A percentile compares a stretch with the other conserved stretches of the same genome.
phyloP scores from a whole-genome alignment of 92 coral and sea anemone species.

The Chrysogorgia sp. region DNA sequence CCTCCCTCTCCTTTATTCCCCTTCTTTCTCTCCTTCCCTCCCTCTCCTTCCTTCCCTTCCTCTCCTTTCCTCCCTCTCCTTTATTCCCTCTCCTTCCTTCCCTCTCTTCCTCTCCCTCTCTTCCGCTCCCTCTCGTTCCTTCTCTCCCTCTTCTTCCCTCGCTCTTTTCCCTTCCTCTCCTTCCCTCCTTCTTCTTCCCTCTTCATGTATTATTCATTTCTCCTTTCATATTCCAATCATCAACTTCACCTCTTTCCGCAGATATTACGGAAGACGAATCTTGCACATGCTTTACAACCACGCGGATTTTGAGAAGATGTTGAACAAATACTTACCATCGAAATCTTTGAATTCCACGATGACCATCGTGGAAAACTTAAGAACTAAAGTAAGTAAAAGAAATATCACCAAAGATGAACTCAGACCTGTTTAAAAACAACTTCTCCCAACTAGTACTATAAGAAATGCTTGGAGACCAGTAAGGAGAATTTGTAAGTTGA shows the following conservation, averaged over 20 bases:
- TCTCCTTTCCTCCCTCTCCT: neutral
- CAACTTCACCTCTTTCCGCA: conserved; percentile 14
- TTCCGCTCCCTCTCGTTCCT: neutral
- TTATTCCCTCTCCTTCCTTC: neutral
- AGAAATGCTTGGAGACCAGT: no score
- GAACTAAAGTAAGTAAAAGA: conserved; percentile 71
- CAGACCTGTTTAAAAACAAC: no score
- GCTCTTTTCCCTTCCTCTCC: neutral
- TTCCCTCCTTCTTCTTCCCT: neutral
- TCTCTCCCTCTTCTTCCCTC: neutral
- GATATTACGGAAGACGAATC: conserved; percentile 93
- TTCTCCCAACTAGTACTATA: no score
- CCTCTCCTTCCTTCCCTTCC: neutral
- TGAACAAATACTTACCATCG: conserved; percentile 76
- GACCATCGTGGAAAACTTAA: conserved; percentile 78
- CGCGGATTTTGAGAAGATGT: conserved; percentile 86
- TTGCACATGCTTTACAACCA: conserved; percentile 79
- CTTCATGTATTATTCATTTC: neutral
- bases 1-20: neutral
- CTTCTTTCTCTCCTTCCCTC: neutral
- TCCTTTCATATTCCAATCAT: neutral
- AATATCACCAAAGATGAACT: neutral
- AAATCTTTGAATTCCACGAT: conserved; percentile 76
- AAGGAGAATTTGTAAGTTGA: no score
- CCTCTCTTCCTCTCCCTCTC: neutral